Base-by-base conservation (phyloP, 2,888 invertebrate species). In the Diadromus collaris region DNA sequence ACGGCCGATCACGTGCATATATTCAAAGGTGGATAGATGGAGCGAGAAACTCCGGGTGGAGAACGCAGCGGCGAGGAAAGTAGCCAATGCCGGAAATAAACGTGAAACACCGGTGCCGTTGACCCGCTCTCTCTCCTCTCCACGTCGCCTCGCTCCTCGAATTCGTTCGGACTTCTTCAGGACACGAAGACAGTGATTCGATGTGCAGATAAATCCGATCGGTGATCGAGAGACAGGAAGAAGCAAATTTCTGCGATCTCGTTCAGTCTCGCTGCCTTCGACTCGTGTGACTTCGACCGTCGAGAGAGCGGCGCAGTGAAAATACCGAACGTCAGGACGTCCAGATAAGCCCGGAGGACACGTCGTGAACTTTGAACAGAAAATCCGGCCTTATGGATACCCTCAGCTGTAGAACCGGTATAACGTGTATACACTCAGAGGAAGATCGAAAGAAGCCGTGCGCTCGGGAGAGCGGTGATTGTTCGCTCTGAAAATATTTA, bases 71-170 rank as follows among this genome's bases (percentile, higher is more conserved):
- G 78, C 78, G 79, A 81, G 80, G 68, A 79, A 76, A 70, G 76
- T 73, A 79, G 81, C 83, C 86, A 86, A 89, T 87, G 89, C 88
- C 89, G 90, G 90, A 90, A 89, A 90, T 90, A 90, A 89, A 88
- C 88, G 83, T 79, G 78, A 79, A n/a, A 38, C 38, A 79, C 81
- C 82, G 81, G 83, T 87, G 89, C 86, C 90, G 90, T 90, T 89
- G 89, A 90, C 90, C 90, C 48, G 75, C 70, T 77, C 64, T 75
- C 70, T 67, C 67, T 72, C 29, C 65, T 72, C 67, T 74, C 38
- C 32, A 19, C 32, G 24, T 21, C 38, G 2, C 4, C 44, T 67
- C 68, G 56, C 63, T 65, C 56, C 64, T 56, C 61, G n/a, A n/a
- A n/a, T n/a, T n/a, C n/a, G n/a, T 61, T 44, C 78, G 70, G 67